Evolutionary conservation across 2,888 invertebrate genomes (phyloP).

Genomic region (Smittia sp.): DNA sequence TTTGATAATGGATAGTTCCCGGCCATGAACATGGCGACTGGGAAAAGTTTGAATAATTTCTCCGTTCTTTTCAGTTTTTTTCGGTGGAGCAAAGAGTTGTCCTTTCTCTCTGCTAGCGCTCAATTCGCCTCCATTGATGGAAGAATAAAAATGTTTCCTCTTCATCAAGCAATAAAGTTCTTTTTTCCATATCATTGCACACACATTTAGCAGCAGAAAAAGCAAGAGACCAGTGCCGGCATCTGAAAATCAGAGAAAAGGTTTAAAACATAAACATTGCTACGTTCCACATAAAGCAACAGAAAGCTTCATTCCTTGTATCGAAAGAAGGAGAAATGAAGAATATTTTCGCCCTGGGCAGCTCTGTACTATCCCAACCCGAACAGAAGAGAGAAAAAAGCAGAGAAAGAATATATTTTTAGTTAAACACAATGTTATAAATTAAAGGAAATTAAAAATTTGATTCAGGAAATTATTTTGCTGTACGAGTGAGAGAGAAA

Average conservation of each 20-base stretch:
- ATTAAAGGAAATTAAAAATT: slow-evolving; percentile 41
- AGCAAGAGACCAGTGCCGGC: slow-evolving; percentile 6
- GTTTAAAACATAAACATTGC: not conserved
- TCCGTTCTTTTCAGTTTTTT: slow-evolving; percentile 9
- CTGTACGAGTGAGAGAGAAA: not conserved
- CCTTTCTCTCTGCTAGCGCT: not conserved
- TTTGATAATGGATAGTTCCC: slow-evolving; percentile 36
- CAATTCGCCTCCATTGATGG: slow-evolving; percentile 15
- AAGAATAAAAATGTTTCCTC: slow-evolving; percentile 40
- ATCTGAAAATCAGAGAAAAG: not conserved
- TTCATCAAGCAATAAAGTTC: slow-evolving; percentile 40
- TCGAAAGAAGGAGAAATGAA: no score
- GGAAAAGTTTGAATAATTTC: slow-evolving; percentile 39
- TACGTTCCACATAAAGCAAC: not conserved
- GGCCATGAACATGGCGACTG: slow-evolving; percentile 20
- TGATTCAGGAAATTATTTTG: slow-evolving; percentile 41
- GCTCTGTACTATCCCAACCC: not conserved
- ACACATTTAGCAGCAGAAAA: slow-evolving; percentile 33
- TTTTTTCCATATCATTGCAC: slow-evolving; percentile 35
- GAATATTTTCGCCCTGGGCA: not conserved
- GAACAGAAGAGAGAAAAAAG: not conserved
- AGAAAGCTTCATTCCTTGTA: not conserved
- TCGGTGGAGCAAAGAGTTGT: not conserved
- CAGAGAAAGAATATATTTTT: slow-evolving; percentile 9
- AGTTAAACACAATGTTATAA: slow-evolving; percentile 41